phyloP scores from a whole-genome alignment of 2,888 invertebrate genomes.

The Cheilosia vernalis region DNA sequence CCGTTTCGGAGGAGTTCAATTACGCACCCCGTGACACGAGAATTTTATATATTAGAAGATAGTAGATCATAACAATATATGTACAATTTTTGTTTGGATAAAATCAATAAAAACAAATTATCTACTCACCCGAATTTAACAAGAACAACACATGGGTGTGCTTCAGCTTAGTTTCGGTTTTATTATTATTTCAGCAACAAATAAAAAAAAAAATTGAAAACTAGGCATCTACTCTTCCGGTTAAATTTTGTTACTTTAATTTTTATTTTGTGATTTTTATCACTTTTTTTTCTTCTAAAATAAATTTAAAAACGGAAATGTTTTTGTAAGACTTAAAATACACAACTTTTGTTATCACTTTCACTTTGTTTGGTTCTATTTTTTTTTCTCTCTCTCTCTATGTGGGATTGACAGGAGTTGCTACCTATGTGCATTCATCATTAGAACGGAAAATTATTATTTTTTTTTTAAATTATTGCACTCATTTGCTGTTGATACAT shows the following conservation, averaged over 20 bases:
- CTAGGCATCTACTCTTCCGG: conserved; percentile 20
- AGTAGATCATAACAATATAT: too few relatives aligned
- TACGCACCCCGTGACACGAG: too few relatives aligned
- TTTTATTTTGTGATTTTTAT: conserved; percentile 22
- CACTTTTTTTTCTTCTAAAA: conserved; percentile 11
- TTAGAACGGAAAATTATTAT: conserved; percentile 17
- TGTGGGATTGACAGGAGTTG: neutral
- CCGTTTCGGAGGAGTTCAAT: too few relatives aligned
- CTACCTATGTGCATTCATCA: conserved; percentile 25
- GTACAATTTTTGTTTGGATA: neutral
- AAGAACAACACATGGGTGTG: conserved; percentile 69
- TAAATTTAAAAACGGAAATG: conserved; percentile 18
- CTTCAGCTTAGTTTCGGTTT: conserved; percentile 46
- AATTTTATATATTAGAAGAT: too few relatives aligned
- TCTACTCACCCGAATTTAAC: conserved; percentile 72
- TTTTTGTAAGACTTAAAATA: conserved; percentile 4
- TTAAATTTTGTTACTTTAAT: conserved; percentile 5
- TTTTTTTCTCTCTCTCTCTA: neutral
- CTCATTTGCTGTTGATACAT: conserved; percentile 58
- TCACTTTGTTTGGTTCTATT: conserved; percentile 51
- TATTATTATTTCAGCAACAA: conserved; percentile 65
- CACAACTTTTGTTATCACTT: conserved; percentile 51
- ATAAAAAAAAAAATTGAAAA: conserved; percentile 18
- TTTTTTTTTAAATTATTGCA: conserved; percentile 48
- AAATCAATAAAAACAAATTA: conserved; percentile 22